These are phyloP conservation scores for Lycopodina hypogea DNA, from an alignment of 37 sponge, comb jelly and placozoan genomes.

Conservation along the genomic window DNA sequence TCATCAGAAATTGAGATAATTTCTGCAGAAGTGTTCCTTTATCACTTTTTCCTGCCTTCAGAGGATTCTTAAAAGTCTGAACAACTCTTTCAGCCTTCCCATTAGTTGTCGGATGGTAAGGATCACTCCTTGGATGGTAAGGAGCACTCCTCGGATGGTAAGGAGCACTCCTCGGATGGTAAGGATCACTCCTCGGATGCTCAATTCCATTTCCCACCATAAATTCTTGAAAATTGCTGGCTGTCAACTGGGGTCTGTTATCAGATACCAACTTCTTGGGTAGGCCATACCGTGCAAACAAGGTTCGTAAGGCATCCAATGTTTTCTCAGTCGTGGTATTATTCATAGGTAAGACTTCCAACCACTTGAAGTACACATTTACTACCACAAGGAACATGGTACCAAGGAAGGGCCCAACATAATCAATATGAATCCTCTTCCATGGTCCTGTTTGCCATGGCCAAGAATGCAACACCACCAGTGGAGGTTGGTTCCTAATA, in stretches of 20 bases:
- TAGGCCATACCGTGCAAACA: constrained; percentile 31
- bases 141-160: constrained; percentile 2
- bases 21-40: not conserved
- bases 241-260: constrained; percentile 17
- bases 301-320: not conserved
- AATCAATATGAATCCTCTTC: too few species aligned
- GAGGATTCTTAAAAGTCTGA: constrained; percentile 10
- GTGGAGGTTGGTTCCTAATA: too few species aligned
- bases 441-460: too few species aligned
- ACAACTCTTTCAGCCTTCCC: constrained; percentile 26
- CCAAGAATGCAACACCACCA: too few species aligned
- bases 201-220: not conserved
- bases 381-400: too few species aligned
- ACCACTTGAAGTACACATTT: too few species aligned
- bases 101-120: constrained; percentile 24
- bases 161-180: constrained; percentile 29
- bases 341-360: too few species aligned
- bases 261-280: constrained; percentile 22
- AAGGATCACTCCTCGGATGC: not conserved
- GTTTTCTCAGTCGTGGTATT: constrained; percentile 2
- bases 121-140: not conserved
- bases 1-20: not conserved
- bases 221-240: not conserved
- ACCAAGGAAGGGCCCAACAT: too few species aligned
- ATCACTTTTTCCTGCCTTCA: not conserved